Evolutionary conservation across 2,113 vertebrate genomes (phyloP).

Genomic region (Entelurus aequoreus): DNA sequence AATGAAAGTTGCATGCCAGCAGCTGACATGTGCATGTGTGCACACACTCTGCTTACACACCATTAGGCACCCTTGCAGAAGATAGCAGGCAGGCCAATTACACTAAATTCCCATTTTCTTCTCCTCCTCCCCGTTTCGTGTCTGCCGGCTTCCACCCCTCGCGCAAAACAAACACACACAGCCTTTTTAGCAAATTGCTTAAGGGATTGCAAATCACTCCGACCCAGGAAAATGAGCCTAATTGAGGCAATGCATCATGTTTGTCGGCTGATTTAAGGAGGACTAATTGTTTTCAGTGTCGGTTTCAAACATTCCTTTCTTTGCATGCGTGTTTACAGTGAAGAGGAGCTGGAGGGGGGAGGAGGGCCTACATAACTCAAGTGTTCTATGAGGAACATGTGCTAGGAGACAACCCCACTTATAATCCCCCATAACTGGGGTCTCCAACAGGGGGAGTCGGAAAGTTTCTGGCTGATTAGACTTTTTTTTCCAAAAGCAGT

Average conservation of each 20-base stretch:
- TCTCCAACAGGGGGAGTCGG: too few species aligned
- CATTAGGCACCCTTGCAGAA: conserved; percentile 49
- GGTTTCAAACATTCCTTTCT: conserved; percentile 27
- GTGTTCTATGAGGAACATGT: not conserved
- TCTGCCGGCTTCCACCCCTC: conserved; percentile 19
- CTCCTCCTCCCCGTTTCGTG: not conserved
- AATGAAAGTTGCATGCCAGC: conserved; percentile 9
- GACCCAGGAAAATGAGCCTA: conserved; percentile 46
- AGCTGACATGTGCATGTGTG: conserved; percentile 15
- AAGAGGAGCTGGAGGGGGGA: not conserved
- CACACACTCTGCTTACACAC: conserved; percentile 21
- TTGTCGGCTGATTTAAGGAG: conserved; percentile 40
- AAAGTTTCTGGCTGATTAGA: too few species aligned
- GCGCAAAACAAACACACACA: conserved; percentile 47
- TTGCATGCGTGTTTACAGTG: conserved; percentile 24
- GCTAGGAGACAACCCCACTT: too few species aligned
- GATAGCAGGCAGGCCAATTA: conserved; percentile 44
- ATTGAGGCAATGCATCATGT: conserved; percentile 59
- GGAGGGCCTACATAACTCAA: not conserved
- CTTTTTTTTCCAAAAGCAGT: too few species aligned
- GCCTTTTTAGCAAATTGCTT: conserved; percentile 54
- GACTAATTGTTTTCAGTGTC: conserved; percentile 40
- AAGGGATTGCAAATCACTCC: conserved; percentile 57
- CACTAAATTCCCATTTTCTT: conserved; percentile 30
- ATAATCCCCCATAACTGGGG: too few species aligned